phyloP scores from a whole-genome alignment of 2,888 invertebrate species.

The Leucania comma region DNA sequence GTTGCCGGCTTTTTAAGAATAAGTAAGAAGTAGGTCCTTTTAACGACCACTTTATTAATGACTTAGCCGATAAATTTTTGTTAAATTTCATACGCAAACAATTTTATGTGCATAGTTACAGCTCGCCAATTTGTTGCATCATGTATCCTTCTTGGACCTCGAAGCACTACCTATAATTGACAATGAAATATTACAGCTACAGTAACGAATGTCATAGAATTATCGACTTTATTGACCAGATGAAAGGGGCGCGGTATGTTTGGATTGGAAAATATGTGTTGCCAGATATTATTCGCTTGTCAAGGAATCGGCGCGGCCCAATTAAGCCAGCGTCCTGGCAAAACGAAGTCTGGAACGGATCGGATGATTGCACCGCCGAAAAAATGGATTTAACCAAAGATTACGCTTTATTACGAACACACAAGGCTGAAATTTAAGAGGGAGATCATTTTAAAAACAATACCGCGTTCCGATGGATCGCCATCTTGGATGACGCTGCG shows the following conservation, averaged over 20 bases:
- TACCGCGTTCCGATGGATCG: constrained; percentile 63
- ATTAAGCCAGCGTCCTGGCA: constrained; percentile 76
- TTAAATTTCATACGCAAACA: constrained; percentile 57
- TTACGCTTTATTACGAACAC: constrained; percentile 62
- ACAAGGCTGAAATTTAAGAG: constrained; percentile 62
- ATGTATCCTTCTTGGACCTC: constrained; percentile 54
- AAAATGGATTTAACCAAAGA: constrained; percentile 62
- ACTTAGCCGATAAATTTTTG: constrained; percentile 45
- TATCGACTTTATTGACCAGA: constrained; percentile 50
- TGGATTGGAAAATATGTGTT: constrained; percentile 56
- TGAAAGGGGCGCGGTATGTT: constrained; percentile 35
- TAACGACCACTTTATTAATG: constrained; percentile 21
- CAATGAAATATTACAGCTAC: constrained; percentile 55
- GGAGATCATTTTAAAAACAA: constrained; percentile 53
- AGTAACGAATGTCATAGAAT: constrained; percentile 33
- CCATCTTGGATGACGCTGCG: constrained; percentile 71
- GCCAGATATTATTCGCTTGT: constrained; percentile 72
- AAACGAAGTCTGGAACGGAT: constrained; percentile 76
- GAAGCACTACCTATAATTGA: constrained; percentile 57
- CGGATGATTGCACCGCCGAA: constrained; percentile 67
- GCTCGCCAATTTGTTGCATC: constrained; percentile 68
- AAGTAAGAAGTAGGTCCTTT: constrained; percentile 25
- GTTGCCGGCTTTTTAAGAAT: constrained; percentile 29
- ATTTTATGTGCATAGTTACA: constrained; percentile 65
- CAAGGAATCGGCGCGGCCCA: constrained; percentile 73